Evolutionary conservation across 2,888 invertebrate species (phyloP), one percentile per base, ranked within the genome.

Genomic region (Rhagium mordax): DNA sequence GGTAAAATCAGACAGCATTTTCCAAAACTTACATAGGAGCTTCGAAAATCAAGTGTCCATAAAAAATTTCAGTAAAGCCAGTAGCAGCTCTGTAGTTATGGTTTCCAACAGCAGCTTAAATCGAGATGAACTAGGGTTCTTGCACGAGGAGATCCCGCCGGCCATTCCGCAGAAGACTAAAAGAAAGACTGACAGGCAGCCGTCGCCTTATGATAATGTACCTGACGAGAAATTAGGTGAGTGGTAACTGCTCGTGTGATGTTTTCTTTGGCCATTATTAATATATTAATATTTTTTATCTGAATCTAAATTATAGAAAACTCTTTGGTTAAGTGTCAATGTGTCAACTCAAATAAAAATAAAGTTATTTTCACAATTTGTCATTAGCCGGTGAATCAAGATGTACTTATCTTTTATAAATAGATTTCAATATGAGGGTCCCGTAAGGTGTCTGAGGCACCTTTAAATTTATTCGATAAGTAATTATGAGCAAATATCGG

Each of bases 181-280:
- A 72, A 85, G 86, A 74, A 88, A 88, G 81, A 89, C 90, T 82
- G 91, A 92, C 74, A 90, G 92, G 73, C 90, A 91, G 72, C 90
- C 91, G 53, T 93, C 93, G 41, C 93, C 93, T 72, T 94, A 94
- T 84, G 94, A 94, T 87, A 93, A 94, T 84, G 91, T 93, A 79
- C 87, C 87, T 78, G 86, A 87, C 66, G 84, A 84, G 71, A 84
- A 81, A 77, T 76, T 82, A 64, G 83, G 84, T 84, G 70, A 81
- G 75, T 24, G 24, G 3, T 48, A 2, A 10, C 13, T 61, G 47
- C 48, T 18, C 33, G 62, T 41, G 15, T 62, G 48, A 24, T 7
- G 24, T 49, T 64, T 27, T 64, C 13, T 41, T 61, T 61, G 15
- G 1, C n/a, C n/a, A n/a, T 4, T 24, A 24, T 49, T 64, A 64